Conservation (phyloP, 2,888 invertebrate genomes). For the Shargacucullia verbasci region DNA sequence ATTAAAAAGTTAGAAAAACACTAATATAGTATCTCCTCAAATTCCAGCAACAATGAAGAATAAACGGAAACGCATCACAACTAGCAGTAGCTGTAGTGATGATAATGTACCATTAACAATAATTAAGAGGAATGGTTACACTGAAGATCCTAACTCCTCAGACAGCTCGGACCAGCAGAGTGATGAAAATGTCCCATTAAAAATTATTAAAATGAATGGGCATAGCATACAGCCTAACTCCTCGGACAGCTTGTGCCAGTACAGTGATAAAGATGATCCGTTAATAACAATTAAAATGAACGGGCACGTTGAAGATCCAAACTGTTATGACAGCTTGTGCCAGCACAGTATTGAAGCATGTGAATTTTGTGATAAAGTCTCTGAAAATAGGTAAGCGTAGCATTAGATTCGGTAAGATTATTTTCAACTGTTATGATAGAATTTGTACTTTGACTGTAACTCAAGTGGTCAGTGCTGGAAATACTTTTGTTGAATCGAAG, state of each 20-base stretch:
- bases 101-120: conserved; percentile 34
- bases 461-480: no score
- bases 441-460: no score
- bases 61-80: conserved; percentile 21
- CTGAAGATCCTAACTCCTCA: no score
- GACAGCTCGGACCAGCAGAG: neutral
- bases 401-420: no score
- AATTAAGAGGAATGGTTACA: no score
- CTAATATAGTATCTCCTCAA: neutral
- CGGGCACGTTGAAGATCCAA: conserved; percentile 1
- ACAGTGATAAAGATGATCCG: conserved; percentile 37
- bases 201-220: no score
- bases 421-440: no score
- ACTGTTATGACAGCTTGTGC: conserved; percentile 26
- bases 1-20: no score
- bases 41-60: conserved; percentile 33
- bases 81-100: conserved; percentile 32
- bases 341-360: conserved; percentile 27
- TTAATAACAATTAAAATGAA: conserved; percentile 3
- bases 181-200: conserved; percentile 41
- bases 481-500: no score
- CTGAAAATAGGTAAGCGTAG: conserved; percentile 42
- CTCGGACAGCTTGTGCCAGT: no score
- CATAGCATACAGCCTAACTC: no score
- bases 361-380: conserved; percentile 51